Evolutionary conservation across 2,113 vertebrate species (phyloP).

Genomic region (Bostrychus sinensis): DNA sequence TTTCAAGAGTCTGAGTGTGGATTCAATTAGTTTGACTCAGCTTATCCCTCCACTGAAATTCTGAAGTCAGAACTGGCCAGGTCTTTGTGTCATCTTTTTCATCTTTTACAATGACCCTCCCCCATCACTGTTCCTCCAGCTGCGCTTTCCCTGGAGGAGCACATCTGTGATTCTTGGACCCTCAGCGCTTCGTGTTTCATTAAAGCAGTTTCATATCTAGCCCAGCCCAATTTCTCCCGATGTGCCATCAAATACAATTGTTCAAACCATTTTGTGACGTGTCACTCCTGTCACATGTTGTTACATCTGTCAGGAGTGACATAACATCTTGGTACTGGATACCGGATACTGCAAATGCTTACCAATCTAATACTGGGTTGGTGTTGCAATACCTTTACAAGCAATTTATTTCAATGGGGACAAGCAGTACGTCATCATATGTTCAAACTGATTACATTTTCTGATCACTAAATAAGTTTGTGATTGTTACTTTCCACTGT

Average conservation of each 20-base stretch:
- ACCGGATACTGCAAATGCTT: no score
- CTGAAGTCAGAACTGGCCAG: conserved; percentile 34
- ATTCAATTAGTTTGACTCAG: conserved; percentile 62
- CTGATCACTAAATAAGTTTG: no score
- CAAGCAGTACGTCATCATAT: no score
- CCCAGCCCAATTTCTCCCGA: conserved; percentile 3
- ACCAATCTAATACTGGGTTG: no score
- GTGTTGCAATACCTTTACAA: no score
- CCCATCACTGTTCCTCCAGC: background rate
- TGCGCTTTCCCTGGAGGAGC: conserved; percentile 4
- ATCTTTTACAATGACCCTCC: conserved; percentile 9
- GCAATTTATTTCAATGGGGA: no score
- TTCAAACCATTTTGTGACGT: conserved; percentile 8
- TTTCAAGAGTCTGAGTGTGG: conserved; percentile 57
- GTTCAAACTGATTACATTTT: no score
- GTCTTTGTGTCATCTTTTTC: conserved; percentile 34
- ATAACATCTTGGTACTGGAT: no score
- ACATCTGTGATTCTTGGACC: conserved; percentile 6
- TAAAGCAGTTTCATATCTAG: conserved; percentile 24
- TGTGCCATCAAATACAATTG: conserved; percentile 11
- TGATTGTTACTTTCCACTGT: no score
- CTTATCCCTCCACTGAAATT: conserved; percentile 27
- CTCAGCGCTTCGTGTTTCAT: conserved; percentile 1
- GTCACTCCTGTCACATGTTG: conserved; percentile 13
- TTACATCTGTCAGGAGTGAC: conserved; percentile 23